A percentile compares a stretch with the other conserved stretches of the same genome.
phyloP scores from a whole-genome alignment of 2,113 vertebrate genomes.

The Bettongia penicillata region DNA sequence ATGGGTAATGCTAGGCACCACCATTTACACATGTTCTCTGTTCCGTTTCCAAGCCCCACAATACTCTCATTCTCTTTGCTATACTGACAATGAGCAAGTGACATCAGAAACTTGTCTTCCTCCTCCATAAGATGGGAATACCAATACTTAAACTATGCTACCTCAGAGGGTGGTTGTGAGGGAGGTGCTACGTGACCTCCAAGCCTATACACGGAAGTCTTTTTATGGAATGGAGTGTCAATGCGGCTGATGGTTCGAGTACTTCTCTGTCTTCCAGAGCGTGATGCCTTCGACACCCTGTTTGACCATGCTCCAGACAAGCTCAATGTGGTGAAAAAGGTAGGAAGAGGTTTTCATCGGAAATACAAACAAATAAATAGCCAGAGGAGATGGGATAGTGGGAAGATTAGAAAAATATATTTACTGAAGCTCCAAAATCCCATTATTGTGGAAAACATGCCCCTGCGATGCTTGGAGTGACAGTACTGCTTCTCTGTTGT shows the following conservation, averaged over 20 bases:
- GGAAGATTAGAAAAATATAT: rapidly evolving
- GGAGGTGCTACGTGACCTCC: not conserved
- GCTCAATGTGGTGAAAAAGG: conserved; percentile 98
- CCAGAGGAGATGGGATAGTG: too few species aligned
- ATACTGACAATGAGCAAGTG: not conserved
- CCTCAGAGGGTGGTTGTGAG: not conserved
- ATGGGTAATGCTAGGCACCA: not conserved
- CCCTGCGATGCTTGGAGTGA: not conserved
- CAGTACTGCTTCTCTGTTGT: not conserved
- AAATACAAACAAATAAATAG: not conserved
- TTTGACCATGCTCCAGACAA: conserved; percentile 99
- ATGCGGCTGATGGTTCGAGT: not conserved
- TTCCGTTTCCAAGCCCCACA: not conserved
- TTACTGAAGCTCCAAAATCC: not conserved
- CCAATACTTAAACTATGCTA: not conserved
- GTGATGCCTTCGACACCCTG: conserved; percentile 97
- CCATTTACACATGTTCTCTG: not conserved
- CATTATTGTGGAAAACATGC: not conserved
- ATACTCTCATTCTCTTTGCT: not conserved
- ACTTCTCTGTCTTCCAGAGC: conserved; percentile 86
- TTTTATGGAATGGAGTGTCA: not conserved
- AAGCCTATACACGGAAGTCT: not conserved
- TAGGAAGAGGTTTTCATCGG: conserved; percentile 74
- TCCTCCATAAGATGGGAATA: not conserved
- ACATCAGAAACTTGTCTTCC: not conserved